Evolutionary conservation across 2,797 vertebrate genomes (phyloP).

Genomic region (Danio kyathit): DNA sequence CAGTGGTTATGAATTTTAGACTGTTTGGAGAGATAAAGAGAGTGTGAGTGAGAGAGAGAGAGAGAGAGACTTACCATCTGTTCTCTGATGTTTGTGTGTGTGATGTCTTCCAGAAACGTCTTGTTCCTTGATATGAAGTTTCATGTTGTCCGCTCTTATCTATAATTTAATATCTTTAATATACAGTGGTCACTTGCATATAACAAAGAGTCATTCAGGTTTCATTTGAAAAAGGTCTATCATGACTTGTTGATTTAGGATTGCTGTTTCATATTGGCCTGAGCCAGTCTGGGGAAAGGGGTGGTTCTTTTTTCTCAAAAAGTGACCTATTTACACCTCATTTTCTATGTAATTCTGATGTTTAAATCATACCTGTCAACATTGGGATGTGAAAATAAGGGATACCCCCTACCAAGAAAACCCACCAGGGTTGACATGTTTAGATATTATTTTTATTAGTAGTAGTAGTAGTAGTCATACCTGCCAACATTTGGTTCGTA

Average conservation of each 20-base stretch:
- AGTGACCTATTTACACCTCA: background rate
- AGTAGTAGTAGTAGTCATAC: too few species aligned
- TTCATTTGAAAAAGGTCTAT: background rate
- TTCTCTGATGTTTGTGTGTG: background rate
- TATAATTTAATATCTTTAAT: conserved; percentile 1
- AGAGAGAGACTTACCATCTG: conserved; percentile 19
- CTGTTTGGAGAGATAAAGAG: conserved; percentile 4
- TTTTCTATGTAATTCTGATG: too few species aligned
- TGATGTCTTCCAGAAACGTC: conserved; percentile 18
- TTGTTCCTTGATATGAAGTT: conserved; percentile 11
- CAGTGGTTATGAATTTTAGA: background rate
- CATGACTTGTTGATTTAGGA: background rate
- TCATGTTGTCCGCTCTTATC: background rate
- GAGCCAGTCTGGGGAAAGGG: too few species aligned
- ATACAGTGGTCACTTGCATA: background rate
- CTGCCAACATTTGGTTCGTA: too few species aligned
- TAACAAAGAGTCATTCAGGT: background rate
- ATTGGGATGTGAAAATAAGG: too few species aligned
- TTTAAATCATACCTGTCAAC: too few species aligned
- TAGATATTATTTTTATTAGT: too few species aligned
- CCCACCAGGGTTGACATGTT: too few species aligned
- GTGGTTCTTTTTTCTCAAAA: too few species aligned
- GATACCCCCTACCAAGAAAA: too few species aligned
- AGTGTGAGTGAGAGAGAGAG: background rate
- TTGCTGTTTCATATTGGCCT: too few species aligned